phyloP scores from a whole-genome alignment of 2,797 vertebrate genomes.

The Steatocranus sp. region DNA sequence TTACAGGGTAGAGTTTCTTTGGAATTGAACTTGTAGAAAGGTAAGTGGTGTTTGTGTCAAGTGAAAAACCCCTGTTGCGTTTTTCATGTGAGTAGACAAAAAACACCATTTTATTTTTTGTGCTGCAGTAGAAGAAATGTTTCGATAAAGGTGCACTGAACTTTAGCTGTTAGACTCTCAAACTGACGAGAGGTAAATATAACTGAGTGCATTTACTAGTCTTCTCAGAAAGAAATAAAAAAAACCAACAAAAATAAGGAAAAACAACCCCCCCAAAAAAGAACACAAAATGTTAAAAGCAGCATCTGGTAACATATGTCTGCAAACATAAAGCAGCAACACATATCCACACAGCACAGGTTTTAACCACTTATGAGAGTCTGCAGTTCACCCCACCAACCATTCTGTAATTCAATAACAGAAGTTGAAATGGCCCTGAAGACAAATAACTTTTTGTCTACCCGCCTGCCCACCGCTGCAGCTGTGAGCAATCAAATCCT shows the following conservation, averaged over 20 bases:
- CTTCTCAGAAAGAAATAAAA: background rate
- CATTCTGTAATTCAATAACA: constrained; percentile 26
- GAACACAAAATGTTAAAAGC: background rate
- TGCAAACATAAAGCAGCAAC: background rate
- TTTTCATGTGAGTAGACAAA: background rate
- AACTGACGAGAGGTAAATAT: background rate
- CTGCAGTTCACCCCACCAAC: background rate
- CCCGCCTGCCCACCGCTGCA: background rate
- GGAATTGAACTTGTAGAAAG: background rate
- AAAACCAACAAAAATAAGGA: background rate
- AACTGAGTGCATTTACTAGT: background rate
- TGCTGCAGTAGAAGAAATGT: background rate
- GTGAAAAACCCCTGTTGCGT: background rate
- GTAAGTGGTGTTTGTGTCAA: background rate
- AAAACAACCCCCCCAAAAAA: background rate
- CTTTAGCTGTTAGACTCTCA: background rate
- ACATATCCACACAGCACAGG: background rate
- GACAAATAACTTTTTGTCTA: constrained; percentile 20
- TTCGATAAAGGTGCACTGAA: background rate
- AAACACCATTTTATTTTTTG: background rate
- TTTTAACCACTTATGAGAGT: background rate
- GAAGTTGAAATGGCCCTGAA: constrained; percentile 4
- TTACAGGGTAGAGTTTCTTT: background rate
- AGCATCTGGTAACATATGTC: background rate
- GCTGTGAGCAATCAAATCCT: background rate